phyloP scores from a whole-genome alignment of 2,797 vertebrate species.

The Pangasius mekongensis region DNA sequence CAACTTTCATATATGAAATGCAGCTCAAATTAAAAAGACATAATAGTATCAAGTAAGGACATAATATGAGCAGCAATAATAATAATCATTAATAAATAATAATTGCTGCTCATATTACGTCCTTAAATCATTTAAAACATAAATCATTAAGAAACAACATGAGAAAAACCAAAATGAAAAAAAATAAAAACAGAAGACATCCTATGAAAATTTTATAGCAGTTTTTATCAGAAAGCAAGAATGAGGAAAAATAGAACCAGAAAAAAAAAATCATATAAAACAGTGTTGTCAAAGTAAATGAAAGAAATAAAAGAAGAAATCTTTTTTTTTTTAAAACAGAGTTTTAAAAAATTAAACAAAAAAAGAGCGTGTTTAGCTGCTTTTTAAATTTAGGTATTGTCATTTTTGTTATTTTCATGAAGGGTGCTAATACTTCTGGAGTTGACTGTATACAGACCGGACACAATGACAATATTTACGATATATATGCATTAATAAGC shows the following conservation, averaged over 20 bases:
- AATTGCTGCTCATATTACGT: too few species aligned
- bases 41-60: background rate
- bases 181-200: background rate
- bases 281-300: background rate
- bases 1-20: background rate
- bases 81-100: background rate
- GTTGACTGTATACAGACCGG: background rate
- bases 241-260: background rate
- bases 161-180: background rate
- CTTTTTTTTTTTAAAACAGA: too few species aligned
- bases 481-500: background rate
- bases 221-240: background rate
- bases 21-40: background rate
- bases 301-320: background rate
- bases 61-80: background rate
- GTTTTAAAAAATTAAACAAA: background rate
- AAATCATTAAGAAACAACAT: background rate
- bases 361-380: background rate
- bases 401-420: background rate
- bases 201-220: background rate
- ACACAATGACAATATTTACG: background rate
- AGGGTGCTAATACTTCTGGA: constrained; percentile 11
- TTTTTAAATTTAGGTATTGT: background rate
- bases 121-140: background rate
- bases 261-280: background rate